A percentile compares a stretch with the other conserved stretches of the same genome.
phyloP scores from a whole-genome alignment of 1,140 invertebrate species.

The Medauroidea extradentata region DNA sequence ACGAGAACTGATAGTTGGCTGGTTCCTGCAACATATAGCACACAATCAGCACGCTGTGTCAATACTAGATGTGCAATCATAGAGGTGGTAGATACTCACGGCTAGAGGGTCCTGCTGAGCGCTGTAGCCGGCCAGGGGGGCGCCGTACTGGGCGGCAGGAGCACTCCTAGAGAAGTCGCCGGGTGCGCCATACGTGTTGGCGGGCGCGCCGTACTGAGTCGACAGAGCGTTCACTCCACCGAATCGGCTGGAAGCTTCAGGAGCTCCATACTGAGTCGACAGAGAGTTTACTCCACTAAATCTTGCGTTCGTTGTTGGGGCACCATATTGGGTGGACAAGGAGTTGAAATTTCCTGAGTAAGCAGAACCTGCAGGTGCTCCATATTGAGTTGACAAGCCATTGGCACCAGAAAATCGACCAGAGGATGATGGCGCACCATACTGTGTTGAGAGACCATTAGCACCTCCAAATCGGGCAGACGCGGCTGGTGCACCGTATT shows the following conservation, averaged over 20 bases:
- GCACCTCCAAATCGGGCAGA: not conserved
- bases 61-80: not conserved
- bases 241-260: not conserved
- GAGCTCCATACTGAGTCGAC: not conserved
- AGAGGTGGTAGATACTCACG: not conserved
- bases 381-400: conserved; percentile 2
- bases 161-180: not conserved
- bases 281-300: not conserved
- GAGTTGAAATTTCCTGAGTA: not conserved
- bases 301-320: not conserved
- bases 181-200: not conserved
- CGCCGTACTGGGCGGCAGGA: not conserved
- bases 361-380: not conserved
- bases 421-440: not conserved
- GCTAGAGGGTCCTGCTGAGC: conserved; percentile 1
- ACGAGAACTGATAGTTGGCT: conserved; percentile 62
- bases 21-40: conserved; percentile 47
- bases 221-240: not conserved
- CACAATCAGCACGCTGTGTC: not conserved
- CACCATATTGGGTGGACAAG: not conserved
- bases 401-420: not conserved
- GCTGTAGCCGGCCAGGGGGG: not conserved
- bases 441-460: conserved; percentile 1
- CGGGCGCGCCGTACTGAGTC: not conserved
- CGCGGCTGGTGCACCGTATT: not conserved